Percentiles rank a stretch among this genome's conserved stretches.
Conservation (phyloP, 1,140 invertebrate species). For the Platyscapa corneri region DNA sequence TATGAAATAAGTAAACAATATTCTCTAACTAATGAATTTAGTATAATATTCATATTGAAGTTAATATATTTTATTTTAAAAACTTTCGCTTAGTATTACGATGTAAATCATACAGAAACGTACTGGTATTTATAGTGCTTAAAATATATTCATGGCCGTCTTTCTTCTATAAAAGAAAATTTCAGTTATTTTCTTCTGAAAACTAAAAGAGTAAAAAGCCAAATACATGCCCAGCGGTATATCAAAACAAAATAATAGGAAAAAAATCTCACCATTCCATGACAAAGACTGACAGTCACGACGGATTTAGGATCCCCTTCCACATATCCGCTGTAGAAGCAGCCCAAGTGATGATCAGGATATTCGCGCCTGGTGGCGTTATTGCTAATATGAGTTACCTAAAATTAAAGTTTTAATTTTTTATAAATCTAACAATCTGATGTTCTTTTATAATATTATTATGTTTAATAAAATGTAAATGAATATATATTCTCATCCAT, state of each 20-base stretch:
- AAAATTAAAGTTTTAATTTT: constrained; percentile 41
- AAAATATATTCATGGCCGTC: too few relatives aligned
- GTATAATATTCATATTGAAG: too few relatives aligned
- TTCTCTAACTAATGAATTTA: too few relatives aligned
- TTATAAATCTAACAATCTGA: background rate
- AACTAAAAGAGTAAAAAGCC: background rate
- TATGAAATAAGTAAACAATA: too few relatives aligned
- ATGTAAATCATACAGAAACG: too few relatives aligned
- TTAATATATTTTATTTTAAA: too few relatives aligned
- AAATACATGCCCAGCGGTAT: background rate
- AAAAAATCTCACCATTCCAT: constrained; percentile 81
- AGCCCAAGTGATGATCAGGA: constrained; percentile 75
- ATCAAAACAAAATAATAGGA: background rate
- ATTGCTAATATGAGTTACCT: constrained; percentile 77
- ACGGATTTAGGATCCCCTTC: constrained; percentile 79
- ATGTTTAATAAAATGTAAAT: background rate
- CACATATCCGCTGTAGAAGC: constrained; percentile 82
- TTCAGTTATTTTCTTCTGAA: background rate
- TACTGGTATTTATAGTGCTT: too few relatives aligned
- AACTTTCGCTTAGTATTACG: too few relatives aligned
- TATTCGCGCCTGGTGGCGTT: constrained; percentile 74
- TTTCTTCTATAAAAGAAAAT: background rate
- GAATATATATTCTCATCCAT: background rate
- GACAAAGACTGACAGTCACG: constrained; percentile 83
- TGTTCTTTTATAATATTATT: background rate